Base-by-base conservation (phyloP, 1,140 invertebrate species). In the Physella acuta region DNA sequence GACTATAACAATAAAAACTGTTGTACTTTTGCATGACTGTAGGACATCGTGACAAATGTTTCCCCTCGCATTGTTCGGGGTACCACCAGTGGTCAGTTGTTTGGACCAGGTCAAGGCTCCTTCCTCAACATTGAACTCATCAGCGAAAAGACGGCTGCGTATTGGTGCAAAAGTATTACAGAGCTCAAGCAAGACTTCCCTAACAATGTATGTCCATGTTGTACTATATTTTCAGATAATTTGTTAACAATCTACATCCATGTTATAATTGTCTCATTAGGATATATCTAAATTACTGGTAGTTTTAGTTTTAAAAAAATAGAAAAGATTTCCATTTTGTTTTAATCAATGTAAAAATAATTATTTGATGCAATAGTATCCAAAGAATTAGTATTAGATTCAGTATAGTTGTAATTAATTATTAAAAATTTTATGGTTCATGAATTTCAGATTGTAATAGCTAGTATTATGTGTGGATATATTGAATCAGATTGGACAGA, bases 81-180 rank as follows among this genome's bases (percentile, higher is more conserved):
- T 17, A 92, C 91, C 3, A 98, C 95, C 0, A 94, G 94, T 2
- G 92, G 97, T 24, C 91, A 97, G 73, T 87, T 90, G 76, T 99
- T 90, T 84, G 97, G 97, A 0, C 97, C 97, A 0, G 93, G 94
- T 58, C 96, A 98, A 87, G 91, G 93, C 2, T 91, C 94, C 4
- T 99, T 98, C 84, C 86, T 99, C 0, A 99, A 99, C 81, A 99
- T 99, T 73, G 97, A 99, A 86, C 86, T 99, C 1, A 98, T 99
- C 81, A 98, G 95, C 16, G 97, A 99, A 86, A 99, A 99, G 85
- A 92, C 92, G 14, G 90, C 90, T 52, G 91, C 89, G 0, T 99
- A 98, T 82, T 99, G 97, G 97, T 91, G 93, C 65, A 85, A 89
- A 67, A 94, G 93, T 76, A 91, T 99, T 36, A 88, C 79, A 2